Evolutionary conservation across 1,140 invertebrate species (phyloP), one percentile per base, ranked within the genome.

Genomic region (Phocides pigmalion): DNA sequence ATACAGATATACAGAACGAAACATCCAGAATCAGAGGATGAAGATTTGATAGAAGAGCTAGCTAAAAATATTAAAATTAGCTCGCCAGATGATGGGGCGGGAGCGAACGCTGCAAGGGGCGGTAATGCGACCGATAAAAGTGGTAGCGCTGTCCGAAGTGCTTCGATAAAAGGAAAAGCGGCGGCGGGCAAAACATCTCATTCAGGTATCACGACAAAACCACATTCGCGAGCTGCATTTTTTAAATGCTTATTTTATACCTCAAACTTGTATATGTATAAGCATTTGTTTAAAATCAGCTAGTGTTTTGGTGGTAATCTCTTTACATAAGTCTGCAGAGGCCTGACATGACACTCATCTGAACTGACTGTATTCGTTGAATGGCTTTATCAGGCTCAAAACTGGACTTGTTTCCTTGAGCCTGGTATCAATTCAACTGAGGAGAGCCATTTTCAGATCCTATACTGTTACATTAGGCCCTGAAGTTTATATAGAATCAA

Each of bases 201-300:
- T 42, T 22, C 37, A 56, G 51, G 51, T 42, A 56, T 56, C 51
- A 42, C 19, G 41, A 8, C 16, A 15, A 42, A 56, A 25, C 20
- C 14, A 39, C 8, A n/a, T 20, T 2, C 3, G 22, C 20, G 12
- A 25, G 37, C 37, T 56, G 51, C 12, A 19, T 41, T 22, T 20
- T 53, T 53, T 17, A 54, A 54, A 2, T 54, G 51, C 17, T 54
- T 41, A 22, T 54, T 22, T 20, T 22, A n/a, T 19, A 12, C 12
- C 22, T 25, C 3, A 39, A 39, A 20, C 39, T 15, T 39, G 16
- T n/a, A 39, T 3, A 39, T 2, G 32, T 17, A 53, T 39, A 39
- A 54, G 51, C 35, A 54, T 12, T 41, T 39, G 19, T 14, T 41
- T 39, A 39, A 54, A 12, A 54, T 6, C 16, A 28, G 53, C 53